phyloP scores from a whole-genome alignment of 1,140 invertebrate genomes.

The Samia ricini region DNA sequence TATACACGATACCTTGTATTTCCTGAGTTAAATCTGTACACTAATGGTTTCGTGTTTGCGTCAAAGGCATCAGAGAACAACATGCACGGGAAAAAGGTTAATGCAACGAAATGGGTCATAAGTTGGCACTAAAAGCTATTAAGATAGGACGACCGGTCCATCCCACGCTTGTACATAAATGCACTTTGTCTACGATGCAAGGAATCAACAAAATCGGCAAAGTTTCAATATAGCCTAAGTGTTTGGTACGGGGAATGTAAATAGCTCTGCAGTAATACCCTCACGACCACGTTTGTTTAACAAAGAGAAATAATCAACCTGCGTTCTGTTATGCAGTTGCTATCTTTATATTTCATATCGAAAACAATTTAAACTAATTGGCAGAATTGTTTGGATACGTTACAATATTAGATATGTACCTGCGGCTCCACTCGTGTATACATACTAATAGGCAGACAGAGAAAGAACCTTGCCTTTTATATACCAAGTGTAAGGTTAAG shows the following conservation, averaged over 20 bases:
- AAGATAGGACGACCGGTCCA: too few species aligned
- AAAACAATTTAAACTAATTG: too few species aligned
- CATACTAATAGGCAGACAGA: too few species aligned
- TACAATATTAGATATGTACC: too few species aligned
- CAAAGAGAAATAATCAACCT: not conserved
- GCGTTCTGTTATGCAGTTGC: not conserved
- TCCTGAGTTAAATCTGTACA: not conserved
- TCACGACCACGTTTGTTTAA: not conserved
- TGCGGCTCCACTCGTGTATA: too few species aligned
- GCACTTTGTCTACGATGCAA: not conserved
- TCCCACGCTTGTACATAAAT: not conserved
- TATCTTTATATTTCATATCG: not conserved
- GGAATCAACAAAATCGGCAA: not conserved
- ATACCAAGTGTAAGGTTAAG: too few species aligned
- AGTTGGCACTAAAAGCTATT: not conserved
- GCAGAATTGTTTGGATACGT: too few species aligned
- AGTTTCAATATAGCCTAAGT: constrained; percentile 45
- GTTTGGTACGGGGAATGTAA: constrained; percentile 40
- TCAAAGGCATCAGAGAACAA: not conserved
- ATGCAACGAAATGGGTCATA: not conserved
- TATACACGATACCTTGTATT: not conserved
- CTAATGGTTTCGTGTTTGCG: not conserved
- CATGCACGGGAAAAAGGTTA: not conserved
- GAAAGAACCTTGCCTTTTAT: too few species aligned
- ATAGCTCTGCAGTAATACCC: constrained; percentile 21